These are phyloP conservation scores for Hesperophylax magnus DNA, from an alignment of 1,140 invertebrate genomes.

Conservation along the genomic window DNA sequence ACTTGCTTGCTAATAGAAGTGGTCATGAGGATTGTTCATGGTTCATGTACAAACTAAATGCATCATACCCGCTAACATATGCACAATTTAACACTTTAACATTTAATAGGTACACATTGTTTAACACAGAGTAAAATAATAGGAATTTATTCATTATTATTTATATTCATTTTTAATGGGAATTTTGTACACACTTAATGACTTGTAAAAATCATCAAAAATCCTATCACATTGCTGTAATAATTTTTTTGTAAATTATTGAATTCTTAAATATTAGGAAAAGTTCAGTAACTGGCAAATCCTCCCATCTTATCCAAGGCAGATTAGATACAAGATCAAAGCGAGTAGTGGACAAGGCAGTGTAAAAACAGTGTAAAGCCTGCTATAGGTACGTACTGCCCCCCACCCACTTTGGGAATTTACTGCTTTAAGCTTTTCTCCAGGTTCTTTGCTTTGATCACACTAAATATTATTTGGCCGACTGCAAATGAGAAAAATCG, in stretches of 20 bases:
- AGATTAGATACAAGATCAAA: slow-evolving; percentile 21
- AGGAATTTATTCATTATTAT: slow-evolving; percentile 56
- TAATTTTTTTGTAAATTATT: slow-evolving; percentile 55
- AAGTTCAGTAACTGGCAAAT: slow-evolving; percentile 32
- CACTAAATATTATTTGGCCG: slow-evolving; percentile 42
- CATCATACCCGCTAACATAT: slow-evolving; percentile 50
- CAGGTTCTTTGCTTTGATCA: slow-evolving; percentile 24
- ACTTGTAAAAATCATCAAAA: slow-evolving; percentile 59
- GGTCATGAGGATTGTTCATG: slow-evolving; percentile 56
- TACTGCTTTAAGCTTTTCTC: slow-evolving; percentile 31
- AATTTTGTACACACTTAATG: slow-evolving; percentile 58
- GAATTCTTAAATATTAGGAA: slow-evolving; percentile 54
- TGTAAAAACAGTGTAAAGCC: slow-evolving; percentile 15
- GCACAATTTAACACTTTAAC: slow-evolving; percentile 50
- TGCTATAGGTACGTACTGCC: background rate
- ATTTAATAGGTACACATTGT: slow-evolving; percentile 55
- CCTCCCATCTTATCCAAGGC: slow-evolving; percentile 33
- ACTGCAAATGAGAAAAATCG: slow-evolving; percentile 34
- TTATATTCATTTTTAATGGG: slow-evolving; percentile 53
- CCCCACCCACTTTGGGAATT: slow-evolving; percentile 25
- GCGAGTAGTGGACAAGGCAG: background rate
- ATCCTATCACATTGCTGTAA: slow-evolving; percentile 55
- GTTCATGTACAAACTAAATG: slow-evolving; percentile 52
- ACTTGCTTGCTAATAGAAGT: slow-evolving; percentile 31
- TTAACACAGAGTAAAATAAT: slow-evolving; percentile 57